A percentile compares a stretch with the other conserved stretches of the same genome.
Conservation (phyloP, 2,888 invertebrate genomes). For the Yponomeuta malinellus region DNA sequence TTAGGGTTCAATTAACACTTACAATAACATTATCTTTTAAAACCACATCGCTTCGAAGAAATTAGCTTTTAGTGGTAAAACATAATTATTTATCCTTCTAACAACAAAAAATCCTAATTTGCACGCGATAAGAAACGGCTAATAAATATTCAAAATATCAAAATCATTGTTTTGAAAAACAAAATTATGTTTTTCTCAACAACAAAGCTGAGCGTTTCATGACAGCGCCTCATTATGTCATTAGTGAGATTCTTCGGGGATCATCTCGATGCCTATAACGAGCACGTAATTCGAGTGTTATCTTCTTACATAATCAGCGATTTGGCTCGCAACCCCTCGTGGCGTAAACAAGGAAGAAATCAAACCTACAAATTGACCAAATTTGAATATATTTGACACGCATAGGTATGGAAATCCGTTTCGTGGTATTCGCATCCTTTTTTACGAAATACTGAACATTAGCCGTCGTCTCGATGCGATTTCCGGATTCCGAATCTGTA, state of each 20-base stretch:
- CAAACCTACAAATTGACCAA: not conserved
- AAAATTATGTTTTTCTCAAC: not conserved
- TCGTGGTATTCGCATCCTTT: not conserved
- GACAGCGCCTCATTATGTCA: slow-evolving; percentile 9
- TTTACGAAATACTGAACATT: not conserved
- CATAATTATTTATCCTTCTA: too few species aligned
- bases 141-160: not conserved
- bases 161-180: not conserved
- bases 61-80: too few species aligned
- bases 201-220: not conserved
- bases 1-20: too few species aligned
- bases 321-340: slow-evolving; percentile 5
- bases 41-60: too few species aligned
- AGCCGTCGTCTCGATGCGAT: not conserved
- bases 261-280: not conserved
- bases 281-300: not conserved
- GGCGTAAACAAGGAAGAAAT: slow-evolving; percentile 11
- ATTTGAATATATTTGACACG: not conserved
- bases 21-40: too few species aligned
- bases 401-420: not conserved
- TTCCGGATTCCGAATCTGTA: not conserved
- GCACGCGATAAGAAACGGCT: not conserved
- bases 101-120: not conserved
- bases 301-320: not conserved
- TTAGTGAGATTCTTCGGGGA: slow-evolving; percentile 6